phyloP scores from a whole-genome alignment of 1,140 invertebrate genomes.

The Bactericera cockerelli region DNA sequence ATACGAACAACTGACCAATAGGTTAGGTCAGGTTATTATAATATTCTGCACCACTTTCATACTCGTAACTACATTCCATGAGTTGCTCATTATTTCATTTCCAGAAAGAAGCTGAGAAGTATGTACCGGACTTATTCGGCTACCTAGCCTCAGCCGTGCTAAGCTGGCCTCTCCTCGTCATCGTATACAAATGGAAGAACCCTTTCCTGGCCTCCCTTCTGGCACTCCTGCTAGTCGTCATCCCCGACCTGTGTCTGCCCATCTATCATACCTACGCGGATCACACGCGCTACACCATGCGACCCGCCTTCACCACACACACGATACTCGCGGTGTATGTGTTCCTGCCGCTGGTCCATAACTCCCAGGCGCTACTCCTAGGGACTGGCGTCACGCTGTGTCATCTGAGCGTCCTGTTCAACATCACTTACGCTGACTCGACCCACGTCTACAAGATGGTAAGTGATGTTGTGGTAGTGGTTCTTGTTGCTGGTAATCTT shows the following conservation, averaged over 20 bases:
- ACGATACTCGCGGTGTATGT: slow-evolving; percentile 57
- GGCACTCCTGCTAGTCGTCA: slow-evolving; percentile 22
- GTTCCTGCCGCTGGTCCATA: slow-evolving; percentile 55
- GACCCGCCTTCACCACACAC: slow-evolving; percentile 52
- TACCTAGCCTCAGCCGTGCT: slow-evolving; percentile 19
- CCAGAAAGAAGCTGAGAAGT: slow-evolving; percentile 28
- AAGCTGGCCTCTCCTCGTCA: slow-evolving; percentile 17
- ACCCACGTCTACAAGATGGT: slow-evolving; percentile 11
- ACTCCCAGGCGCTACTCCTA: slow-evolving; percentile 45
- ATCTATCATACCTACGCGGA: slow-evolving; percentile 16
- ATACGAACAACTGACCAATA: too few relatives aligned
- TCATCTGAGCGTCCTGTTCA: slow-evolving; percentile 42
- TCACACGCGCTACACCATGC: slow-evolving; percentile 14
- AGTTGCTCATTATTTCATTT: too few relatives aligned
- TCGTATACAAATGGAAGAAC: slow-evolving; percentile 23
- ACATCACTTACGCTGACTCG: slow-evolving; percentile 42
- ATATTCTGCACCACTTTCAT: too few relatives aligned
- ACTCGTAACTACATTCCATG: too few relatives aligned
- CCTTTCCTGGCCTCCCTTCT: slow-evolving; percentile 27
- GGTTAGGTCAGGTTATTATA: too few relatives aligned
- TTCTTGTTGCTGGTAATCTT: too few relatives aligned
- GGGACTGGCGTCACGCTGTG: slow-evolving; percentile 43
- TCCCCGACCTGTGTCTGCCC: slow-evolving; percentile 23
- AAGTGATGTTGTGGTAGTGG: slow-evolving; percentile 8
- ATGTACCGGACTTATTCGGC: slow-evolving; percentile 25